Percentiles rank a stretch among this genome's conserved stretches.
These are phyloP conservation scores for Nasonia oneida DNA, from an alignment of 2,888 invertebrate genomes.

Conservation along the genomic window DNA sequence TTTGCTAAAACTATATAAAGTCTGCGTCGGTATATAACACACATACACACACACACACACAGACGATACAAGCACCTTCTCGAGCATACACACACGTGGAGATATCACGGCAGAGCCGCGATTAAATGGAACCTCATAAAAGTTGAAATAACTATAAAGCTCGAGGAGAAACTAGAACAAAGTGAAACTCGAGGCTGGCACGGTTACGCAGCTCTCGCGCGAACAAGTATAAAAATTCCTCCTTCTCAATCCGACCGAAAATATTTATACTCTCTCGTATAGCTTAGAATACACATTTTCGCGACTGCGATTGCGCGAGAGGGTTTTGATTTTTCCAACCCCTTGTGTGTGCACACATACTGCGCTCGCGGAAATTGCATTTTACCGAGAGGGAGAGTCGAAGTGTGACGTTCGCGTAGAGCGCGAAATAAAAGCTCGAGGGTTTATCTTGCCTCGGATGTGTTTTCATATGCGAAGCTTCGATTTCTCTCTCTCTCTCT, in stretches of 20 bases:
- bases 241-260: conserved; percentile 20
- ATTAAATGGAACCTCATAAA: conserved; percentile 55
- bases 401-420: not conserved
- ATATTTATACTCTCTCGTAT: conserved; percentile 8
- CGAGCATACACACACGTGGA: conserved; percentile 48
- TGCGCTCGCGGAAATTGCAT: not conserved
- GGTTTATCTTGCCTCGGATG: conserved; percentile 13
- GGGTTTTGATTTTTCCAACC: not conserved
- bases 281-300: not conserved
- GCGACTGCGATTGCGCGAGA: not conserved
- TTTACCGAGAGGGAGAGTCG: not conserved
- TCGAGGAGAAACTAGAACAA: conserved; percentile 31
- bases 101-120: conserved; percentile 57
- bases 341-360: not conserved
- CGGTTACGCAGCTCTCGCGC: not conserved
- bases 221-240: conserved; percentile 33
- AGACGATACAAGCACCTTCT: conserved; percentile 29
- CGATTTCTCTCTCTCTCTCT: not conserved
- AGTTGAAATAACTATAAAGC: conserved; percentile 50
- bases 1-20: conserved; percentile 52
- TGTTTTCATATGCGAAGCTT: conserved; percentile 10
- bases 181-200: conserved; percentile 29
- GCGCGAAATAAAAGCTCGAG: not conserved
- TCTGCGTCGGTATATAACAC: conserved; percentile 60
- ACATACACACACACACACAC: conserved; percentile 34